Conservation (phyloP, 2,888 invertebrate genomes). For the Periphyllus acericola region DNA sequence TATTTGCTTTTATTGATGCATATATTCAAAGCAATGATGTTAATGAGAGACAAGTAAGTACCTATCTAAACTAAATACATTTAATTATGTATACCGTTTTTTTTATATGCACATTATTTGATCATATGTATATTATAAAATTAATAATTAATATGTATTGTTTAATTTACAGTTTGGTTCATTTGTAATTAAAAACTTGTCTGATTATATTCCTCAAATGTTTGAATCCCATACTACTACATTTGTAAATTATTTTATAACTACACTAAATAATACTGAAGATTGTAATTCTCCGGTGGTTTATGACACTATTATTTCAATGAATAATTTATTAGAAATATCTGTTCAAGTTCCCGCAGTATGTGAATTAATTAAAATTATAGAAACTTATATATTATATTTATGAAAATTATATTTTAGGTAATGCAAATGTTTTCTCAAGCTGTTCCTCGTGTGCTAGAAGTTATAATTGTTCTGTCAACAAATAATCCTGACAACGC, state of each 20-base stretch:
- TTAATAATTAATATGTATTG: background rate
- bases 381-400: background rate
- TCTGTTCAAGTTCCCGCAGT: conserved; percentile 28
- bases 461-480: conserved; percentile 46
- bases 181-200: conserved; percentile 49
- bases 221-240: conserved; percentile 39
- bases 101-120: background rate
- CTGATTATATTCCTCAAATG: conserved; percentile 52
- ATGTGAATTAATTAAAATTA: background rate
- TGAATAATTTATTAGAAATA: conserved; percentile 56
- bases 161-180: conserved; percentile 47
- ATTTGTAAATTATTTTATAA: conserved; percentile 43
- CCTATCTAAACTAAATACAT: background rate
- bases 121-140: background rate
- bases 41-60: conserved; percentile 47
- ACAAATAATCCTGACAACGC: conserved; percentile 44
- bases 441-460: conserved; percentile 38
- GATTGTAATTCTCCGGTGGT: conserved; percentile 32
- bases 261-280: conserved; percentile 11
- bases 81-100: too few relatives aligned
- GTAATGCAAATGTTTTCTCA: conserved; percentile 46
- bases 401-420: conserved; percentile 22
- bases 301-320: conserved; percentile 44
- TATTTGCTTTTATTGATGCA: conserved; percentile 42
- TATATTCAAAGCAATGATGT: conserved; percentile 41